Percentiles rank a stretch among this genome's conserved stretches.
These are phyloP conservation scores for Diabrotica balteata DNA, from an alignment of 2,888 invertebrate species.

Conservation along the genomic window DNA sequence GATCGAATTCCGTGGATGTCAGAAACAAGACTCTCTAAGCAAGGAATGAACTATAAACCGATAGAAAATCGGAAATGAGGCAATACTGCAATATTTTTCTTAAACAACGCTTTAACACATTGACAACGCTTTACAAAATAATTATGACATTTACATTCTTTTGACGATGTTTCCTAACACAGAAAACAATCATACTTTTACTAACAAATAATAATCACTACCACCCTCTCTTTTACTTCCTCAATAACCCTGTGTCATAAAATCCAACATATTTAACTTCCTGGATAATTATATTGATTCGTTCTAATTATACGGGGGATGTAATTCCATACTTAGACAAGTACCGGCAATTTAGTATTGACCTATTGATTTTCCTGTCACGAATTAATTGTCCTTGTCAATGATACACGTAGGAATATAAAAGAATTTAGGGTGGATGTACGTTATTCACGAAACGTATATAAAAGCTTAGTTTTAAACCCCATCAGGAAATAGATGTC, in stretches of 20 bases:
- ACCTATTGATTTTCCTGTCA: conserved; percentile 39
- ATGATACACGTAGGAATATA: conserved; percentile 35
- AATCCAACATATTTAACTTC: conserved; percentile 26
- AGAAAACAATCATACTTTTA: neutral
- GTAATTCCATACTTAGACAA: conserved; percentile 31
- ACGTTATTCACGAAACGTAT: conserved; percentile 4
- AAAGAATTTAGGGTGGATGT: neutral
- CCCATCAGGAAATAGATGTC: neutral
- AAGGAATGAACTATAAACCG: too few relatives aligned
- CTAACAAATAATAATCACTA: neutral
- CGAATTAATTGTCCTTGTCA: conserved; percentile 39
- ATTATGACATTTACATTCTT: neutral
- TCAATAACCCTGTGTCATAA: neutral
- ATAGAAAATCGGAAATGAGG: too few relatives aligned
- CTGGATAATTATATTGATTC: conserved; percentile 34
- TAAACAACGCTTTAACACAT: neutral
- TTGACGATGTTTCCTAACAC: neutral
- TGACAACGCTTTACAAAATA: neutral
- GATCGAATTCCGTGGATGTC: too few relatives aligned
- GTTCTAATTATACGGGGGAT: conserved; percentile 37
- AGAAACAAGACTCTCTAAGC: too few relatives aligned
- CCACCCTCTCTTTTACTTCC: neutral
- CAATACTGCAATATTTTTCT: too few relatives aligned
- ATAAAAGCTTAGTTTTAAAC: neutral
- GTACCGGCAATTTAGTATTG: conserved; percentile 40